phyloP scores from a whole-genome alignment of 2,113 vertebrate species.

The Lepus timidus region DNA sequence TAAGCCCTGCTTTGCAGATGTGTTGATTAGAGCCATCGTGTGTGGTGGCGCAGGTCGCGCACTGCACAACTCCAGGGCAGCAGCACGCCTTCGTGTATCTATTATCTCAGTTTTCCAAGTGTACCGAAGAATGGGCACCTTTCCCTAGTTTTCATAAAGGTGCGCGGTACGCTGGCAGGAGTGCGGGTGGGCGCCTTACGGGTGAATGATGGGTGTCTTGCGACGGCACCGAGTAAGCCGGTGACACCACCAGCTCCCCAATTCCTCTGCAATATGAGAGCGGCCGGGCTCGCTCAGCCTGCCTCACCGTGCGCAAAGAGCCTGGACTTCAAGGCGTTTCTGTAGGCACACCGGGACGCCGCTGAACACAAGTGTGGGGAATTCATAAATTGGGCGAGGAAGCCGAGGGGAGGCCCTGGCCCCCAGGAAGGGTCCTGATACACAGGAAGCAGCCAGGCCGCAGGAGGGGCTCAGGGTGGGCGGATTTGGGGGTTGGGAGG shows the following conservation, averaged over 20 bases:
- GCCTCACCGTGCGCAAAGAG: neutral
- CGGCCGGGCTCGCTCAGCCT: neutral
- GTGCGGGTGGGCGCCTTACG: neutral
- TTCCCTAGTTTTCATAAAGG: neutral
- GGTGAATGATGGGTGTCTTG: fast-evolving
- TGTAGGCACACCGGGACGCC: fast-evolving
- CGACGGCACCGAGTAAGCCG: neutral
- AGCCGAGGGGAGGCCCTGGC: neutral
- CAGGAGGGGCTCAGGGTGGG: fast-evolving
- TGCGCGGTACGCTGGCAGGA: neutral
- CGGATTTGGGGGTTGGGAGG: no score
- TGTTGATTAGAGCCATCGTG: neutral
- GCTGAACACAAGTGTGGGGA: neutral
- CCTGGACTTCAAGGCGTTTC: neutral
- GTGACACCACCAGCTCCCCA: neutral
- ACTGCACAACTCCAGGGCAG: neutral
- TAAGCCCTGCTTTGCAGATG: neutral
- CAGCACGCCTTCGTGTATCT: neutral
- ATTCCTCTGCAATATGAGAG: fast-evolving
- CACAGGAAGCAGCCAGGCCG: neutral
- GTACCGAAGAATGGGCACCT: no score
- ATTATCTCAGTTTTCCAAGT: neutral
- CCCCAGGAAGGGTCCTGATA: fast-evolving
- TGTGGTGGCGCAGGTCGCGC: neutral
- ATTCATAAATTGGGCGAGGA: neutral